Base-by-base conservation (phyloP, 2,113 vertebrate genomes). In the Sphaerodactylus townsendi region DNA sequence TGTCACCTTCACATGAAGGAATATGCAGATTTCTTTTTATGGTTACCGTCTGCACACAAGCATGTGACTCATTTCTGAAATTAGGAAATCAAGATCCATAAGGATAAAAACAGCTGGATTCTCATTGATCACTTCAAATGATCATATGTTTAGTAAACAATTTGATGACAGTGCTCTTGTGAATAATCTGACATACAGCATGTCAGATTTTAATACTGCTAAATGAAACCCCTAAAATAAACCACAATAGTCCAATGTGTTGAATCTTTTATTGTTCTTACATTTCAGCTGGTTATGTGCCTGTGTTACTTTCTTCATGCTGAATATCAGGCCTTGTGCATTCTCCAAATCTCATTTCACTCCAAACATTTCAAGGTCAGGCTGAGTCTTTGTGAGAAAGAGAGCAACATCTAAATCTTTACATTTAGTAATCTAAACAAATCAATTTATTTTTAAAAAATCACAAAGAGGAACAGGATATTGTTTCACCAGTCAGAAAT, bases 361-460 rank as follows among this genome's bases (percentile, higher is more conserved):
- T 50, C 33, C 25, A 3, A 59, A 3, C 4, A 23, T 78, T 82
- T 83, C 53, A 53, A 70, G 70, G 69, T 78, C 76, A 83, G 66
- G 75, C 78, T 79, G 68, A 0, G 1, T 75, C 87, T 73, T 81
- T 65, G 62, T 76, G 81, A 79, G 59, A 81, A 82, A 83, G 80
- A 35, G 68, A 82, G 30, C 72, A 86, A 56, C 74, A 62, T 48
- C 25, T 72, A 86, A 65, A 83, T 81, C 83, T 48, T 89, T 59
- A 83, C 75, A 23, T 86, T 86, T 86, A 86, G 85, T 81, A 87
- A 84, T 66, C 48, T 85, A 85, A 83, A 70, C 76, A 90, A 90
- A 92, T 82, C 79, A 46, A 88, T 86, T 90, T 5, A 44, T 53
- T 53, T 53, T 53, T 88, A 84, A 1, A 72, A 64, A 65, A 75